phyloP scores from a whole-genome alignment of 2,113 vertebrate species.

The Larimichthys polyactis region DNA sequence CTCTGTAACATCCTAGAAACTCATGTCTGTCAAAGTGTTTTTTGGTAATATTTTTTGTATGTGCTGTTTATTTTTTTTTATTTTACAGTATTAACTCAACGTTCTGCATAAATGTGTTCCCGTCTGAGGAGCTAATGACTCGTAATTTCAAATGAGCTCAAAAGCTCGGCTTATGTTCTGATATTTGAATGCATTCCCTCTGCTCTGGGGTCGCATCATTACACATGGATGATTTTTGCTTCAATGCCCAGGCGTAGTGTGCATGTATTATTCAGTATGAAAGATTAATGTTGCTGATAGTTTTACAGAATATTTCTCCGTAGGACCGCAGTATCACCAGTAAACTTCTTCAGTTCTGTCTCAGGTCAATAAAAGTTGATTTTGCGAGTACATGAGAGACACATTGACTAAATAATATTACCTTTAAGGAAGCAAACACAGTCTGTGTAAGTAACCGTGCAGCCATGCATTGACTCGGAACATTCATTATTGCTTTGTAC shows the following conservation, averaged over 20 bases:
- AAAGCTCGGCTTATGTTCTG: conserved; percentile 20
- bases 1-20: background rate
- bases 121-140: conserved; percentile 11
- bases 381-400: background rate
- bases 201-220: conserved; percentile 39
- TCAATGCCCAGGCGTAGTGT: conserved; percentile 5
- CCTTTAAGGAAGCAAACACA: conserved; percentile 16
- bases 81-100: conserved; percentile 3
- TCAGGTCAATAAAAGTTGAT: conserved; percentile 25
- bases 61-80: background rate
- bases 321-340: conserved; percentile 1
- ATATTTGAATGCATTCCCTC: conserved; percentile 3
- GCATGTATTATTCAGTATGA: conserved; percentile 56
- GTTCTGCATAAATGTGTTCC: conserved; percentile 13
- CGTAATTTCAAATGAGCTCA: conserved; percentile 6
- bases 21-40: background rate
- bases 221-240: conserved; percentile 41
- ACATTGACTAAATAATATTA: conserved; percentile 36
- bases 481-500: conserved; percentile 36
- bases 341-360: conserved; percentile 12
- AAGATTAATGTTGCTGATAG: conserved; percentile 45
- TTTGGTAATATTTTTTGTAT: background rate
- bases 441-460: conserved; percentile 6
- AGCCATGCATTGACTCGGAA: background rate
- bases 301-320: conserved; percentile 31